Base-by-base conservation (phyloP, 2,888 invertebrate genomes). In the Mystacides longicornis region DNA sequence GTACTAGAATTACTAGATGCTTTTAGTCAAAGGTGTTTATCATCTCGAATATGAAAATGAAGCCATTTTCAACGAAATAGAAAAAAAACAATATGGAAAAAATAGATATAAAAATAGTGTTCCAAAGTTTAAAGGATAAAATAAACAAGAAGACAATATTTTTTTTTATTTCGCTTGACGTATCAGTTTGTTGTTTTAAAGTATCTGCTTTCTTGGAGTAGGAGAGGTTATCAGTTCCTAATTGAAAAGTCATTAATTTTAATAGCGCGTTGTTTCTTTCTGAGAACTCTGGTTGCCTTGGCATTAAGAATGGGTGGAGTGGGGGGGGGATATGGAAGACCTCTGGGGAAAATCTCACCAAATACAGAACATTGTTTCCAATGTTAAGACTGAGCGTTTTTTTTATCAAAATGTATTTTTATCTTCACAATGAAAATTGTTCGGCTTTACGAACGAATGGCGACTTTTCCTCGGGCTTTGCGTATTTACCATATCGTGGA, bases 201-300 rank as follows among this genome's bases (percentile, higher is more conserved):
- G 58, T 58, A 60, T 60, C 60, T 52, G 42, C 55, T 60, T 60
- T 52, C 60, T 56, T 55, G 51, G 58, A 60, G 60, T 60, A 58
- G 27, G 7, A 5, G 27, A 46, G 53, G 55, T 60, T 60, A 58
- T 60, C 60, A 60, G 58, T 60, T 56, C 56, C 60, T 60, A 60
- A 60, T 60, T 60, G 60, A 60, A 60, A 60, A 60, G 60, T 60
- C 60, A 60, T 60, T 60, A 60, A 60, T 60, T 60, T 60, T 60
- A 60, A 60, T 60, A 60, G 60, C 60, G 58, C 56, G 60, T 60
- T 60, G 60, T 58, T 53, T 54, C 55, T 59, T 54, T 52, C 56
- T 56, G 33, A 54, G 50, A 51, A 50, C 49, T 49, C 42, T 54
- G 57, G 60, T 60, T 57, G 54, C 60, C 60, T 60, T 60, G 60